These are phyloP conservation scores for Xyliphius kryptos DNA, from an alignment of 2,113 vertebrate genomes.

Conservation along the genomic window DNA sequence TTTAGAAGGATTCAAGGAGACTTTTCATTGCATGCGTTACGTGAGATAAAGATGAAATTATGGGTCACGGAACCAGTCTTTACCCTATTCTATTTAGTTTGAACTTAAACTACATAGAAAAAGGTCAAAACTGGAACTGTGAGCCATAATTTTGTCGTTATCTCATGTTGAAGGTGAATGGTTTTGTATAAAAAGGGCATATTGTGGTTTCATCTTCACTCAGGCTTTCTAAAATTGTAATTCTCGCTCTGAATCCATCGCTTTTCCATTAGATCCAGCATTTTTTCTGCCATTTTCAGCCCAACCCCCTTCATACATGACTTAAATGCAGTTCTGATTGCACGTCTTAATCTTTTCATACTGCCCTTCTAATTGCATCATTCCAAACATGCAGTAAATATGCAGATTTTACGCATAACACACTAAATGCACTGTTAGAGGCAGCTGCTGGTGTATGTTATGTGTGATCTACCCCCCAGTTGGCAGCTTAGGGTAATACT, in stretches of 20 bases:
- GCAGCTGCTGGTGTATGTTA: conserved; percentile 20
- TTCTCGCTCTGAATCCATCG: conserved; percentile 30
- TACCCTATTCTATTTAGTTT: too few species aligned
- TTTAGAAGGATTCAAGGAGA: too few species aligned
- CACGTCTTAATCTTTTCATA: conserved; percentile 26
- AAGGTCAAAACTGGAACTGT: too few species aligned
- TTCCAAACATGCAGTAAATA: conserved; percentile 18
- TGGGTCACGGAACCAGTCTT: too few species aligned
- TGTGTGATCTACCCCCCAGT: conserved; percentile 21
- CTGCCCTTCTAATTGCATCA: conserved; percentile 54
- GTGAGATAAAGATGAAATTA: too few species aligned
- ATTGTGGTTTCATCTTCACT: background rate
- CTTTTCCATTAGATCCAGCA: conserved; percentile 54
- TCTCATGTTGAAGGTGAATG: too few species aligned
- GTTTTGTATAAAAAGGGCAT: too few species aligned
- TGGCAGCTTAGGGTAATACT: conserved; percentile 51
- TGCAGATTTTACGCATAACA: too few species aligned
- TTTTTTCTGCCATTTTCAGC: background rate
- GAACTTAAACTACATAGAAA: too few species aligned
- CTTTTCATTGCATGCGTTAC: too few species aligned
- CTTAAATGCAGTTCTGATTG: conserved; percentile 35
- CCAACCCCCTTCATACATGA: conserved; percentile 7
- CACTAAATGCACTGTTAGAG: too few species aligned
- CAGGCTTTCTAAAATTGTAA: conserved; percentile 52
- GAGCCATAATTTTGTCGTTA: too few species aligned